Conservation (phyloP, 2,113 vertebrate genomes). For the Charina bottae region DNA sequence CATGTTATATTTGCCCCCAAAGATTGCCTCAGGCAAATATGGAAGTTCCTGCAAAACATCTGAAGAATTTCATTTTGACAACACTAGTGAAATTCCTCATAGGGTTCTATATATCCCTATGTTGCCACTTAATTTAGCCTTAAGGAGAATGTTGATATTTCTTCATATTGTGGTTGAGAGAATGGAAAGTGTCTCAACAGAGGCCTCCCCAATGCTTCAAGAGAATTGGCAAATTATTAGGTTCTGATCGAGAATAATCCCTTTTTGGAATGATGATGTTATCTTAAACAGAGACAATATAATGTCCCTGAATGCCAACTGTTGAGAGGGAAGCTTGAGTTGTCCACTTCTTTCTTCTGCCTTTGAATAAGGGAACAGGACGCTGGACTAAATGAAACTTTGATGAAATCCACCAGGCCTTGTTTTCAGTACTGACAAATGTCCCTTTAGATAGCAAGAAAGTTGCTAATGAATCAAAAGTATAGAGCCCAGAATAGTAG, state of each 20-base stretch:
- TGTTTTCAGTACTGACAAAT: neutral
- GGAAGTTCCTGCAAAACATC: neutral
- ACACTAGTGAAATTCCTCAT: neutral
- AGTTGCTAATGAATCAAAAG: constrained; percentile 29
- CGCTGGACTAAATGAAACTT: neutral
- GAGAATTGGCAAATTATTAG: neutral
- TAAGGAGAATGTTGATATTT: neutral
- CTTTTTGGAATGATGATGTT: neutral
- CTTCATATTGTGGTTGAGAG: neutral
- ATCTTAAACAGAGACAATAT: neutral
- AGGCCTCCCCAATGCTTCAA: neutral
- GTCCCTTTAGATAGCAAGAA: neutral
- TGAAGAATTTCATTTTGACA: neutral
- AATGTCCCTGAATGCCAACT: too few species aligned
- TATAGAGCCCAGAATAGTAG: neutral
- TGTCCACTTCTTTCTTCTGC: neutral
- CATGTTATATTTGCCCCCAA: constrained; percentile 10
- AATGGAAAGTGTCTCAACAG: neutral
- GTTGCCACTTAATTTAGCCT: neutral
- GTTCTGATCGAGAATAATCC: neutral
- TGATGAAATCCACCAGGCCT: neutral
- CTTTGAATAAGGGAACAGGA: neutral
- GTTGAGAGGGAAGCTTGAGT: neutral
- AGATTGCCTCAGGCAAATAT: neutral
- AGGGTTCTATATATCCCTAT: neutral